These are phyloP conservation scores for Thunnus albacares DNA, from an alignment of 2,797 vertebrate species.

Conservation along the genomic window DNA sequence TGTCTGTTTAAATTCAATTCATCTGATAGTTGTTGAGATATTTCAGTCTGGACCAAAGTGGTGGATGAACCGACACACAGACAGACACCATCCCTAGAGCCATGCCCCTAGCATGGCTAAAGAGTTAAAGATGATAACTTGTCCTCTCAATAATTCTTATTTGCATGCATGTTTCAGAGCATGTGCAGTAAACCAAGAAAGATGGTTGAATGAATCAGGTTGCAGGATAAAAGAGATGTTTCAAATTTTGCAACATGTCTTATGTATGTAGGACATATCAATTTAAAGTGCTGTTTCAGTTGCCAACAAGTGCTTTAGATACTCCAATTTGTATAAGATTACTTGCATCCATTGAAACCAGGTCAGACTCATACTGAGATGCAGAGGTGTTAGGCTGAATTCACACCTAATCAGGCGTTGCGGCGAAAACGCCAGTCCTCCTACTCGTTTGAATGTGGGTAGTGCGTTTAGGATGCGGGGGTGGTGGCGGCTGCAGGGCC, in stretches of 20 bases:
- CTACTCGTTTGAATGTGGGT: too few relatives aligned
- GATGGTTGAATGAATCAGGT: slow-evolving; percentile 1
- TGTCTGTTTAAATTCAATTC: too few relatives aligned
- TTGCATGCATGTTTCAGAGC: neutral
- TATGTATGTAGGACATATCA: neutral
- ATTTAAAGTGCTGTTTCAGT: neutral
- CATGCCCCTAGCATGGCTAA: too few relatives aligned
- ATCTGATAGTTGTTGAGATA: too few relatives aligned
- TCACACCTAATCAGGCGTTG: too few relatives aligned
- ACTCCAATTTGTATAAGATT: neutral
- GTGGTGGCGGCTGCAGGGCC: too few relatives aligned
- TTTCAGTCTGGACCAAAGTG: too few relatives aligned
- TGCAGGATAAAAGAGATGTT: neutral
- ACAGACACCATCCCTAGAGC: too few relatives aligned
- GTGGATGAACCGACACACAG: too few relatives aligned
- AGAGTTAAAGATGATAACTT: neutral
- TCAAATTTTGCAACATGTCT: neutral
- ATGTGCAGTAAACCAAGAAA: neutral
- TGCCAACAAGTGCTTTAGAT: neutral
- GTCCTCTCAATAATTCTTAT: slow-evolving; percentile 7
- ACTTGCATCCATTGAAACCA: neutral
- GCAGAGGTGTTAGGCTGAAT: neutral
- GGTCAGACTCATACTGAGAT: slow-evolving; percentile 1
- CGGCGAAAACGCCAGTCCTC: too few relatives aligned
- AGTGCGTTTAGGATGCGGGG: too few relatives aligned